A percentile compares a stretch with the other conserved stretches of the same genome.
Evolutionary conservation across 2,888 invertebrate species (phyloP).

Genomic region (Sarcophaga subvicina): DNA sequence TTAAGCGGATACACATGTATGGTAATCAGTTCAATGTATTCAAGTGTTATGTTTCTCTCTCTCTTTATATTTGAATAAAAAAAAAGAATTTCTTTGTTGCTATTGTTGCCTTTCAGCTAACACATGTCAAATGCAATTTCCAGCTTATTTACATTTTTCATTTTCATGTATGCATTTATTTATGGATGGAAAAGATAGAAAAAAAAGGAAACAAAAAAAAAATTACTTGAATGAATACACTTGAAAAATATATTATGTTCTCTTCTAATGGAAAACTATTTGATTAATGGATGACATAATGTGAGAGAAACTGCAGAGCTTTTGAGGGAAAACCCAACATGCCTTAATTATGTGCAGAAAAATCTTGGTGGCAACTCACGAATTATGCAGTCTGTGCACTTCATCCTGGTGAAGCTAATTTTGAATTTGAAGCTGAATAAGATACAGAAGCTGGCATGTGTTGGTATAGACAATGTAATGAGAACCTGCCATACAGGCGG

Average conservation of each 20-base stretch:
- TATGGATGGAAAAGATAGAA: not conserved
- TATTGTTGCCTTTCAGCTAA: constrained; percentile 20
- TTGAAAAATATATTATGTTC: not conserved
- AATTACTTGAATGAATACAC: not conserved
- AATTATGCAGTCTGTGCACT: too few species aligned
- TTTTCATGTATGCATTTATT: constrained; percentile 6
- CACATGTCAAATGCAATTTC: constrained; percentile 46
- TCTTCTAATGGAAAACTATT: not conserved
- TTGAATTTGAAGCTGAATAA: too few species aligned
- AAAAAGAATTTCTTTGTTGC: constrained; percentile 3
- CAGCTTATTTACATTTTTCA: constrained; percentile 38
- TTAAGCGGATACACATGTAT: too few species aligned
- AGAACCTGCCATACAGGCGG: too few species aligned
- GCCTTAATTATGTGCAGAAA: too few species aligned
- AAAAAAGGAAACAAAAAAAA: not conserved
- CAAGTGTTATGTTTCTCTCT: not conserved
- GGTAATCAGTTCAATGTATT: not conserved
- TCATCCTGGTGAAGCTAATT: too few species aligned
- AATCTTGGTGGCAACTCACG: too few species aligned
- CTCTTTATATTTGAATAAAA: not conserved
- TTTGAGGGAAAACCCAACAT: too few species aligned
- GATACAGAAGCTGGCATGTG: too few species aligned
- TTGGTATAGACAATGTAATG: too few species aligned
- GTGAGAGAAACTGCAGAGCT: too few species aligned
- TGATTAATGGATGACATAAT: not conserved